A percentile compares a stretch with the other conserved stretches of the same genome.
Conservation (phyloP, 1,140 invertebrate genomes). For the Pteromalus puparum region DNA sequence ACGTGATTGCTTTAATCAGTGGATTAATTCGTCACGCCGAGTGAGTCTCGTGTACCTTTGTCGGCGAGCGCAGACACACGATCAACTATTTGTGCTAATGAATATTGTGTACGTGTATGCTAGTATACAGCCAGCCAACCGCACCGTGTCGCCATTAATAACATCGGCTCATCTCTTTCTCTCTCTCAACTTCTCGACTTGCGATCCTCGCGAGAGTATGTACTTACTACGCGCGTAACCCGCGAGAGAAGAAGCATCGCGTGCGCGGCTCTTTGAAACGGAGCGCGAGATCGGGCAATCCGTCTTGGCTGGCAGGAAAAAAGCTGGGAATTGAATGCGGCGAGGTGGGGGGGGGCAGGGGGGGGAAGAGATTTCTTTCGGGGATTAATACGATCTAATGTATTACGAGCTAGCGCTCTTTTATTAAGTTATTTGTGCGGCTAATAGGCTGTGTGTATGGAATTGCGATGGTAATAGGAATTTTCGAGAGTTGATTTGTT, state of each 20-base stretch:
- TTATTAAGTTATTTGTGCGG: slow-evolving; percentile 23
- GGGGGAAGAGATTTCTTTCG: background rate
- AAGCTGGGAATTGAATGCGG: slow-evolving; percentile 33
- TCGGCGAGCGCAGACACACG: background rate
- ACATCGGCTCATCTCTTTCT: background rate
- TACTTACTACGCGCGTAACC: slow-evolving; percentile 30
- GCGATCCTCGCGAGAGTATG: background rate
- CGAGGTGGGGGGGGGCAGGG: background rate
- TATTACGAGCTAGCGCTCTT: background rate
- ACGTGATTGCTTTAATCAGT: slow-evolving; percentile 27
- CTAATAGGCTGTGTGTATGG: background rate
- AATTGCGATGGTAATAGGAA: slow-evolving; percentile 9
- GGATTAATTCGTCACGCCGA: slow-evolving; percentile 37
- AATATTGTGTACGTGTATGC: slow-evolving; percentile 9
- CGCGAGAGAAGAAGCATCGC: slow-evolving; percentile 2
- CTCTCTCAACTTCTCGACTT: background rate
- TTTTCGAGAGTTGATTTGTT: background rate
- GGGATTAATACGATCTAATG: slow-evolving; percentile 32
- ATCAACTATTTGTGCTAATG: slow-evolving; percentile 31
- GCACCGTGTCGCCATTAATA: slow-evolving; percentile 31
- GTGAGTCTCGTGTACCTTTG: background rate
- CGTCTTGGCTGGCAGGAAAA: slow-evolving; percentile 36
- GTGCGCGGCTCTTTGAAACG: slow-evolving; percentile 31
- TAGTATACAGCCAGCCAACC: background rate
- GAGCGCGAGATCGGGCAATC: slow-evolving; percentile 5